Percentiles rank a stretch among this genome's conserved stretches.
Evolutionary conservation across 2,113 vertebrate genomes (phyloP).

Genomic region (Python bivittatus): DNA sequence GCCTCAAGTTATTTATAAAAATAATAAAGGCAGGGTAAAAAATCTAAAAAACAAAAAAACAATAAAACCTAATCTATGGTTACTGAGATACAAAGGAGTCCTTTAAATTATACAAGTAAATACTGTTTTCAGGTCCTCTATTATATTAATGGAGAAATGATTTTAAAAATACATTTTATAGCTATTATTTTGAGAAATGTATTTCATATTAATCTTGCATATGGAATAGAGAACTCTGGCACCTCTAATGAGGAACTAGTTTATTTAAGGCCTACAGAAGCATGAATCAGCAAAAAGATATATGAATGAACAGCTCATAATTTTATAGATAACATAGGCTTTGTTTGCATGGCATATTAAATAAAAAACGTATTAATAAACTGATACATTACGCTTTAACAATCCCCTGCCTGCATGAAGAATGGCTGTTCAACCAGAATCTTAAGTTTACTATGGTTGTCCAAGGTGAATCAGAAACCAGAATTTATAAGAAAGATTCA

Average conservation of each 20-base stretch:
- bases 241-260: neutral
- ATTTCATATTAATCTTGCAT: constrained; percentile 7
- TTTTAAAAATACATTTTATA: neutral
- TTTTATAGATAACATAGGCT: neutral
- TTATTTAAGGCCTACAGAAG: neutral
- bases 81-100: neutral
- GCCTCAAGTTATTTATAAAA: too few species aligned
- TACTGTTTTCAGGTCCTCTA: neutral
- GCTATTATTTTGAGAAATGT: neutral
- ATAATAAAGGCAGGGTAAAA: too few species aligned
- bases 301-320: neutral
- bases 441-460: neutral
- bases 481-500: neutral
- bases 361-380: neutral
- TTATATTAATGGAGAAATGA: neutral
- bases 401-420: neutral
- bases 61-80: neutral
- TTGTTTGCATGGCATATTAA: neutral
- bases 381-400: neutral
- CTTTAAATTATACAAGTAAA: neutral
- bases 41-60: too few species aligned
- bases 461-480: neutral
- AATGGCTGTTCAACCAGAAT: neutral
- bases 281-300: neutral
- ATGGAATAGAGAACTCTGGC: neutral